Percentiles rank a stretch among this genome's conserved stretches.
phyloP scores from a whole-genome alignment of 2,113 vertebrate genomes.

The Nanorana parkeri region DNA sequence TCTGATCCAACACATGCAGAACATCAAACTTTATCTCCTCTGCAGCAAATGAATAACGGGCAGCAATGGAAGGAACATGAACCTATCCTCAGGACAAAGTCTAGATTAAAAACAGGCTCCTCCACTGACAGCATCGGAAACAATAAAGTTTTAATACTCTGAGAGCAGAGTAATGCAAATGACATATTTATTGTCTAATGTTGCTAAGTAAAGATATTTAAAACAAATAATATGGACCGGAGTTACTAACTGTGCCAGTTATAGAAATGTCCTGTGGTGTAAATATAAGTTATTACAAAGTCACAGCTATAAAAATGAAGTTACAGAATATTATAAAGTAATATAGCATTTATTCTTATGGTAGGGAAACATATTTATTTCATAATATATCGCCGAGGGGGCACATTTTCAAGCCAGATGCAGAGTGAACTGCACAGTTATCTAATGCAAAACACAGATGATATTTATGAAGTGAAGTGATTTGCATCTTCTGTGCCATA shows the following conservation, averaged over 20 bases:
- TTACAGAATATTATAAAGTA: not conserved
- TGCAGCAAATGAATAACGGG: conserved; percentile 38
- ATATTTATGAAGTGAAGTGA: no score
- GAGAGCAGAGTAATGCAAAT: conserved; percentile 39
- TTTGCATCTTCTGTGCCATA: no score
- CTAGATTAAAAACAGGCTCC: conserved; percentile 48
- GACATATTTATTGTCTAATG: conserved; percentile 47
- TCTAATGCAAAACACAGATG: no score
- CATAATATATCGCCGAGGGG: no score
- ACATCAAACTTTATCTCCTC: conserved; percentile 55
- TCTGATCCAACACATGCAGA: conserved; percentile 55
- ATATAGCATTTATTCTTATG: not conserved
- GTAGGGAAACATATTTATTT: not conserved
- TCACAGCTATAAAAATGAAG: not conserved
- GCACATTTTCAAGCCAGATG: no score
- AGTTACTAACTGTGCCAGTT: conserved; percentile 14
- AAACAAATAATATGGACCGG: conserved; percentile 47
- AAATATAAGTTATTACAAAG: conserved; percentile 8
- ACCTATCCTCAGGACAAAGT: conserved; percentile 43
- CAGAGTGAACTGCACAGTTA: no score
- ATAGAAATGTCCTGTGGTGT: conserved; percentile 17
- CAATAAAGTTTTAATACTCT: conserved; percentile 50
- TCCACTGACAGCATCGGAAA: conserved; percentile 46
- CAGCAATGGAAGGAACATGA: conserved; percentile 43
- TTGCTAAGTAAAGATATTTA: conserved; percentile 40